A percentile compares a stretch with the other conserved stretches of the same genome.
Evolutionary conservation across 2,888 invertebrate genomes (phyloP).

Genomic region (Tanytarsus gracilentus): DNA sequence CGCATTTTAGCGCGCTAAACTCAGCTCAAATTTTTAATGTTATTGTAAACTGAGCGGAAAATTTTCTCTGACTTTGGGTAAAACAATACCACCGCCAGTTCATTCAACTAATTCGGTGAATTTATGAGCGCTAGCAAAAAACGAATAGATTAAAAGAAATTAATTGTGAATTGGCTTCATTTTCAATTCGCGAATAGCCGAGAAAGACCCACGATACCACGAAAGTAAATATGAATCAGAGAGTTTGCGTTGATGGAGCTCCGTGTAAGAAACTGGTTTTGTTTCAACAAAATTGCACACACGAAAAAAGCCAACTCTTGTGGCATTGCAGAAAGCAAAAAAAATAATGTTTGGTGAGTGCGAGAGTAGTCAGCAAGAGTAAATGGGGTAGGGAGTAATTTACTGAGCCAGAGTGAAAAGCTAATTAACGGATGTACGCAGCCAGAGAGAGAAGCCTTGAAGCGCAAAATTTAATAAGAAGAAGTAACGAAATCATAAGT

Average conservation of each 20-base stretch:
- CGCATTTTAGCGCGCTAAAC: not conserved
- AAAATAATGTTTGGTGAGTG: not conserved
- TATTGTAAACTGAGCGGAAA: not conserved
- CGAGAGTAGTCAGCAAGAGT: not conserved
- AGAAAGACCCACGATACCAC: no score
- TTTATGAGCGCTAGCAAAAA: no score
- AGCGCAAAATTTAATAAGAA: not conserved
- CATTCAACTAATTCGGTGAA: no score
- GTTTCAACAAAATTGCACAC: not conserved
- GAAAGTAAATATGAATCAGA: no score
- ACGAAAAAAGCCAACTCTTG: not conserved
- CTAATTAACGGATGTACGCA: constrained; percentile 8
- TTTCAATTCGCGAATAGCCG: no score
- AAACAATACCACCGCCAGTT: no score
- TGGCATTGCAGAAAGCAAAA: not conserved
- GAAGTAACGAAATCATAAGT: not conserved
- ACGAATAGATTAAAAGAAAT: no score
- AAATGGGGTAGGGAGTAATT: not conserved
- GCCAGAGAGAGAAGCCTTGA: not conserved
- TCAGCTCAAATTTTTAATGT: no score
- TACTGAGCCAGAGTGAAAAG: not conserved
- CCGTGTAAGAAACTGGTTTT: constrained; percentile 5
- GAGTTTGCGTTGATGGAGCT: no score
- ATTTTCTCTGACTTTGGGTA: no score
- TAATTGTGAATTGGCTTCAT: no score